Conservation (phyloP, 2,888 invertebrate species). For the Operophtera brumata region DNA sequence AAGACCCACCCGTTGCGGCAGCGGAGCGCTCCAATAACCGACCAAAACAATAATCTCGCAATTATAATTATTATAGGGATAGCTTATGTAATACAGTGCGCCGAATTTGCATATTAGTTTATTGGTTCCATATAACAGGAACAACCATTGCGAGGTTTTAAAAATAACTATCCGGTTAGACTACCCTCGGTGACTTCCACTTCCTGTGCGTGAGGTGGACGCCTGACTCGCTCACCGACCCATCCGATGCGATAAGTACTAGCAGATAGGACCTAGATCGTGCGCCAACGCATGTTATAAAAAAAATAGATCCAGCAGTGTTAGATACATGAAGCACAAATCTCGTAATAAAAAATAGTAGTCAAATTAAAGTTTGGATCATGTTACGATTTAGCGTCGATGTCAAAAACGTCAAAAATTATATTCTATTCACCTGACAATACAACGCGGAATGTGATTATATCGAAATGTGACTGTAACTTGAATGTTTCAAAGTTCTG, state of each 20-base stretch:
- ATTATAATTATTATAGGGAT: slow-evolving; percentile 44
- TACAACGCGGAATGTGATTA: too few relatives aligned
- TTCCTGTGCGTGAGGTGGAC: slow-evolving; percentile 54
- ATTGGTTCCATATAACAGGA: slow-evolving; percentile 46
- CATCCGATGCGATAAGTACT: slow-evolving; percentile 42
- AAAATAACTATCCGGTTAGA: slow-evolving; percentile 60
- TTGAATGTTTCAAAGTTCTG: too few relatives aligned
- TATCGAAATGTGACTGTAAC: too few relatives aligned
- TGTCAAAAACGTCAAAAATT: too few relatives aligned
- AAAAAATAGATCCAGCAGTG: slow-evolving; percentile 45
- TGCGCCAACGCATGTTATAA: slow-evolving; percentile 46
- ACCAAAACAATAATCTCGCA: slow-evolving; percentile 46
- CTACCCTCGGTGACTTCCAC: slow-evolving; percentile 51
- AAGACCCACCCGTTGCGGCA: slow-evolving; percentile 51
- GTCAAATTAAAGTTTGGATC: too few relatives aligned
- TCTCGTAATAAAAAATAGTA: too few relatives aligned
- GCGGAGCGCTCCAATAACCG: slow-evolving; percentile 38
- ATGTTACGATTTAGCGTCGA: too few relatives aligned
- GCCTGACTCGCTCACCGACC: slow-evolving; percentile 39
- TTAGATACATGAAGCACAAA: too few relatives aligned
- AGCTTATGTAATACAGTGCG: slow-evolving; percentile 28
- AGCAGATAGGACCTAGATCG: too few relatives aligned
- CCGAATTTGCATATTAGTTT: slow-evolving; percentile 40
- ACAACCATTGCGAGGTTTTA: slow-evolving; percentile 51
- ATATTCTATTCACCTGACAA: too few relatives aligned